Base-by-base conservation (phyloP, 2,113 vertebrate genomes). In the Maccullochella peelii region DNA sequence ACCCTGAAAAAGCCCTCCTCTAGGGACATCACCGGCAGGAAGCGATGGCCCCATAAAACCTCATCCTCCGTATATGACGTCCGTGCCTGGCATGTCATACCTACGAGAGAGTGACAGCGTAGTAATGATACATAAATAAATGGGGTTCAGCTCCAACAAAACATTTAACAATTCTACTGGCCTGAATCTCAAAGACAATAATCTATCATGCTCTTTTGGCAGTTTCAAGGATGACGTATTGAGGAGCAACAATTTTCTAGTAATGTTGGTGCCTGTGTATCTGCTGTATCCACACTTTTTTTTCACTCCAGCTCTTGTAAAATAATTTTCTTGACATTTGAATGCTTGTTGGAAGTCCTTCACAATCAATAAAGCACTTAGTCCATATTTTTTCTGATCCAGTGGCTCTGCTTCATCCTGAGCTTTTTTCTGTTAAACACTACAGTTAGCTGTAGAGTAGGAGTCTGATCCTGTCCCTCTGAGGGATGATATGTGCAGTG, bases 31-130 rank as follows among this genome's bases (percentile, higher is more conserved):
- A 98, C 97, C 0, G 97, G 97, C 15, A 98, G 93, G 91, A 98
- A 98, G 30, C 97, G 95, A 85, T 98, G 97, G 33, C 97, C 97
- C 97, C 97, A 98, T 40, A 98, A 94, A 23, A 98, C 97, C 89
- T 98, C 97, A 42, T 98, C 97, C 62, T 98, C 97, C 0, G 97
- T 98, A 73, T 97, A 98, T 0, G 97, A 98, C 0, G 97, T 98
- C 84, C 97, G 93, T 0, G 97, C 97, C 87, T 98, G 97, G 83
- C 97, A 98, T 0, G 97, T 97, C 97, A 98, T 98, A 77, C 97
- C 97, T 98, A 58, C 12, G 42, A 77, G 47, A 87, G 8, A 89
- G 25, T 18, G 42, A 80, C 2, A 77, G 47, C 61, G 2, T 0
- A 58, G 67, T 3, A 47, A 44, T 72, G 16, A 59, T 14, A 8